These are phyloP conservation scores for Leptinotarsa rubiginosa DNA, from an alignment of 2,888 invertebrate genomes.

Conservation along the genomic window DNA sequence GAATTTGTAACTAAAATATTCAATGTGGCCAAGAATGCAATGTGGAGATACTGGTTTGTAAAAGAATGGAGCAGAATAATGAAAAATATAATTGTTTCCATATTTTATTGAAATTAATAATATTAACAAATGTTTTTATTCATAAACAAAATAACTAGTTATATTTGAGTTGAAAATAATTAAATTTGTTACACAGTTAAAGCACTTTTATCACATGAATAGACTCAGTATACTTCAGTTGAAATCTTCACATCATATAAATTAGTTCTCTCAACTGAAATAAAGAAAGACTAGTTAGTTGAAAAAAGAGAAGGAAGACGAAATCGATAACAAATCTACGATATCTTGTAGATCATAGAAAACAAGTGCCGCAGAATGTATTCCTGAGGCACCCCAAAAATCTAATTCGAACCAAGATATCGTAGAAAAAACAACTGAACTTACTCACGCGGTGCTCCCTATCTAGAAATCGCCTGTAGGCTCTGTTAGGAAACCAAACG, in stretches of 20 bases:
- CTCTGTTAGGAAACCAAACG: constrained; percentile 51
- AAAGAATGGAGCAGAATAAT: constrained; percentile 18
- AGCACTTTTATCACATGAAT: constrained; percentile 7
- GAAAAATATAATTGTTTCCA: background rate
- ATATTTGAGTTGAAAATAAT: background rate
- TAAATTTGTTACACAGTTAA: background rate
- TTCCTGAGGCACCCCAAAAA: background rate
- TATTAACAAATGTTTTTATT: background rate
- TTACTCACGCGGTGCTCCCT: constrained; percentile 53
- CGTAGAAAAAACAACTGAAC: constrained; percentile 25
- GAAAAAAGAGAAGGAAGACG: background rate
- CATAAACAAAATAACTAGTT: constrained; percentile 1
- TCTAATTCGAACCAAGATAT: background rate
- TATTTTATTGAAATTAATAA: background rate
- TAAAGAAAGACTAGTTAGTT: constrained; percentile 22
- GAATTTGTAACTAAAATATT: background rate
- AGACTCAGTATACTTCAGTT: background rate
- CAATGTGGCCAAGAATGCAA: background rate
- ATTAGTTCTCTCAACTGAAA: constrained; percentile 38
- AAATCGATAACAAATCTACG: background rate
- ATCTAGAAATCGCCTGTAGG: constrained; percentile 51
- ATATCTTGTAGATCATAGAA: background rate
- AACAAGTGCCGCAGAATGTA: background rate
- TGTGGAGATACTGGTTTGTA: constrained; percentile 31
- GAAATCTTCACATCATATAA: constrained; percentile 28